Evolutionary conservation across 2,113 vertebrate species (phyloP), one percentile per base, ranked within the genome.

Genomic region (Progne subis): DNA sequence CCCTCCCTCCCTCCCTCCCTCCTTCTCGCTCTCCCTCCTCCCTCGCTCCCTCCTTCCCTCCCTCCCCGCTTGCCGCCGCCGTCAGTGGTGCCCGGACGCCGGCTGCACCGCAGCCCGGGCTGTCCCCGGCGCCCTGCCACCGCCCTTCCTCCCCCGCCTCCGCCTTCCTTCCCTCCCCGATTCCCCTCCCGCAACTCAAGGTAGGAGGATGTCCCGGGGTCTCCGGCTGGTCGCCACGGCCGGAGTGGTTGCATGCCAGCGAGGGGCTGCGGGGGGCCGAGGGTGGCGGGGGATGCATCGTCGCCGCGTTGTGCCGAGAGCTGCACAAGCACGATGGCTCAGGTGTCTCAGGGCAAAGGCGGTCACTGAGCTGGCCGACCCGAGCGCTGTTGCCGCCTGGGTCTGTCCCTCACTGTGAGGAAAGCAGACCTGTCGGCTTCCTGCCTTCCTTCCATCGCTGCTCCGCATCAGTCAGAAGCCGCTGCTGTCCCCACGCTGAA

Each of bases 11-110:
- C 78, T 47, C 64, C 12, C 39, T 64, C 63, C 67, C 53, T 80
- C 28, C 6, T 31, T 65, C 60, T 29, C 28, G 55, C 53, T 56
- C 37, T 86, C 88, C 83, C 65, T 69, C 52, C 72, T 9, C 56
- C 56, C 57, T 60, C 57, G n/a, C 57, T 60, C 57, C 34, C 57
- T 60, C 29, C 9, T 34, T 79, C 69, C 74, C 49, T 87, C 56
- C 85, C 82, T 88, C 88, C 32, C 61, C 69, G 44, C 80, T 91
- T 72, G 75, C 80, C 49, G 72, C 79, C 80, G 37, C 87, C 52
- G 92, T 88, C 93, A 96, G 95, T 94, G 90, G 95, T 93, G 90
- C 83, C 90, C 90, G 92, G 90, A 82, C 92, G 37, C 90, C 90
- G 84, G 92, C 92, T 92, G 80, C 92, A 94, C 83, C 70, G 90